phyloP scores from a whole-genome alignment of 2,888 invertebrate species.

The Drosophila paramelanica region DNA sequence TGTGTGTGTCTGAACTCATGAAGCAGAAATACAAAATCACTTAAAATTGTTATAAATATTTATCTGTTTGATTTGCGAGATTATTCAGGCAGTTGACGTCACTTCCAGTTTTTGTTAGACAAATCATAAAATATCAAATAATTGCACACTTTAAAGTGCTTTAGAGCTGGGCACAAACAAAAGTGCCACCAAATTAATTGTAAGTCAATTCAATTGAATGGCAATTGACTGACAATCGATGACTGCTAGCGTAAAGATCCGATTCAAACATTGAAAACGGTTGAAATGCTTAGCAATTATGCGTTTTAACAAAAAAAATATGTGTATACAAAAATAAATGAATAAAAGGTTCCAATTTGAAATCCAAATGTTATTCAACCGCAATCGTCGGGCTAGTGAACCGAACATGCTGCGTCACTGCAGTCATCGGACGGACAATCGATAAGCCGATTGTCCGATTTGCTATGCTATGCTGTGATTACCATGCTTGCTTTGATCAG shows the following conservation, averaged over 20 bases:
- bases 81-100: conserved; percentile 32
- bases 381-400: conserved; percentile 20
- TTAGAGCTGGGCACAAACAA: conserved; percentile 43
- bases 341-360: conserved; percentile 2
- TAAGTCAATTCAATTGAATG: conserved; percentile 24
- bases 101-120: conserved; percentile 26
- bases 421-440: conserved; percentile 19
- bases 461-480: neutral
- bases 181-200: conserved; percentile 27
- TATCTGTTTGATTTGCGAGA: conserved; percentile 18
- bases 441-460: conserved; percentile 31
- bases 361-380: conserved; percentile 66
- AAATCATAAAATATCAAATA: conserved; percentile 48
- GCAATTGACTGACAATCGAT: conserved; percentile 38
- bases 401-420: conserved; percentile 18
- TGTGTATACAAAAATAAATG: conserved; percentile 15
- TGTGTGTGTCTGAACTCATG: conserved; percentile 28
- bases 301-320: conserved; percentile 5
- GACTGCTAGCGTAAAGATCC: conserved; percentile 20
- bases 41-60: conserved; percentile 18
- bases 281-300: conserved; percentile 40
- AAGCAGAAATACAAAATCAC: neutral
- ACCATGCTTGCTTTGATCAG: conserved; percentile 1
- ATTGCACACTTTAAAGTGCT: conserved; percentile 72
- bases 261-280: conserved; percentile 24